Conservation (phyloP, 2,797 vertebrate species). For the Pseudochirops corinnae region DNA sequence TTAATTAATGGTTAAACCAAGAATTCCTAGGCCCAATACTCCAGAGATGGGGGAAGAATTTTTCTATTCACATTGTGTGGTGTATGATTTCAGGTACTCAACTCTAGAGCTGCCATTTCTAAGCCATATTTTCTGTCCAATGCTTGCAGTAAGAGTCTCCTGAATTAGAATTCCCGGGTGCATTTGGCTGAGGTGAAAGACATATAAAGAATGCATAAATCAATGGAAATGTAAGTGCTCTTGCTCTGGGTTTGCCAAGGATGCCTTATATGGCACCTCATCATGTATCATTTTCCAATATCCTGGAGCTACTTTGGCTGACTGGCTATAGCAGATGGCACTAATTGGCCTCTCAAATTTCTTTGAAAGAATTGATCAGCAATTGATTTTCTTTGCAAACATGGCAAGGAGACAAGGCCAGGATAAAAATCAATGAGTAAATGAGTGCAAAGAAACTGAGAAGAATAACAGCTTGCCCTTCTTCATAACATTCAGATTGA, state of each 20-base stretch:
- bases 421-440: neutral
- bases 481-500: neutral
- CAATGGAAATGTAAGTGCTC: neutral
- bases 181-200: neutral
- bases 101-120: neutral
- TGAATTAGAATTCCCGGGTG: neutral
- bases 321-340: neutral
- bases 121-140: neutral
- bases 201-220: neutral
- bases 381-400: neutral
- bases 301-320: neutral
- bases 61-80: neutral
- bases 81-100: neutral
- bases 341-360: constrained; percentile 43
- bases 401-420: constrained; percentile 23
- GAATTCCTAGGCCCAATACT: neutral
- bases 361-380: constrained; percentile 14
- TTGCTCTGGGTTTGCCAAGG: constrained; percentile 1
- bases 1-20: neutral
- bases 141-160: neutral
- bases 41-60: neutral
- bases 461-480: neutral
- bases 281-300: neutral
- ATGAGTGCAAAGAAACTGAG: constrained; percentile 19
- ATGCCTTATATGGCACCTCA: neutral